Percentiles rank a stretch among this genome's conserved stretches.
Evolutionary conservation across 2,888 invertebrate genomes (phyloP).

Genomic region (Octonoba sinensis): DNA sequence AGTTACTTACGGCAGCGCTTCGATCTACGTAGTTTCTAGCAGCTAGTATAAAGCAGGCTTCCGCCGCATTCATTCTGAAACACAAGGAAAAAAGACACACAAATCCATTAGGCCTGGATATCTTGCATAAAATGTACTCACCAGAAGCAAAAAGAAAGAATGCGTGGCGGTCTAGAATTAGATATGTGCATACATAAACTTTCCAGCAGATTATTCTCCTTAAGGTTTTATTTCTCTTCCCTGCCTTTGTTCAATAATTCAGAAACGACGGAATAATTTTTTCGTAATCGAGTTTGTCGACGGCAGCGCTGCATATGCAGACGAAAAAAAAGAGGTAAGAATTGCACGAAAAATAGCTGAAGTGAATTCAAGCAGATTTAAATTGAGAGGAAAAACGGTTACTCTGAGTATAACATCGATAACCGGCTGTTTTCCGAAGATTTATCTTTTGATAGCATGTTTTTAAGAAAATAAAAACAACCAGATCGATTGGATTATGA

Average conservation of each 20-base stretch:
- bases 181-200: slow-evolving; percentile 39
- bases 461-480: too few relatives aligned
- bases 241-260: slow-evolving; percentile 29
- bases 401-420: too few relatives aligned
- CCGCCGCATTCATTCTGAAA: slow-evolving; percentile 91
- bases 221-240: not conserved
- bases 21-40: slow-evolving; percentile 96
- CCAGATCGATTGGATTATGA: too few relatives aligned
- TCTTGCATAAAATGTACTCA: too few relatives aligned
- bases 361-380: too few relatives aligned
- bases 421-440: too few relatives aligned
- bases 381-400: too few relatives aligned
- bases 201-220: slow-evolving; percentile 1
- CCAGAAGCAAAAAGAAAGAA: not conserved
- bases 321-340: too few relatives aligned
- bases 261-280: slow-evolving; percentile 22
- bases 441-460: too few relatives aligned
- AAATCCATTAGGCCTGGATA: not conserved
- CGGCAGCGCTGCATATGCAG: too few relatives aligned
- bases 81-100: slow-evolving; percentile 17
- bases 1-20: slow-evolving; percentile 84
- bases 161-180: slow-evolving; percentile 16
- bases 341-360: too few relatives aligned
- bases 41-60: slow-evolving; percentile 96
- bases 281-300: slow-evolving; percentile 14